A percentile compares a stretch with the other conserved stretches of the same genome.
Conservation (phyloP, 2,113 vertebrate genomes). For the Thermophis baileyi region DNA sequence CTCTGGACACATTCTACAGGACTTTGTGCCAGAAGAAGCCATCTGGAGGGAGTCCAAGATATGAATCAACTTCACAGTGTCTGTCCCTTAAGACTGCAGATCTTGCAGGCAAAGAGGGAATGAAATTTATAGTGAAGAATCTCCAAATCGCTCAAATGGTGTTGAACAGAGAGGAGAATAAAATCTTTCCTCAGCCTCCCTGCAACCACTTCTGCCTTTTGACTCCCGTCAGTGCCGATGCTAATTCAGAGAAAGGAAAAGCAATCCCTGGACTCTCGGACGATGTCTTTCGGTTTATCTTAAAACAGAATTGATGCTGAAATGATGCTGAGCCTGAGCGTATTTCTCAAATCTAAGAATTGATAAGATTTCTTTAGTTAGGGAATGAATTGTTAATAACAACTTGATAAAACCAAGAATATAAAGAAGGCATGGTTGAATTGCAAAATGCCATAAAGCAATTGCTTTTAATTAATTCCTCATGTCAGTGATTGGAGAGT, state of each 20-base stretch:
- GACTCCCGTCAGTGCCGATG: slow-evolving; percentile 36
- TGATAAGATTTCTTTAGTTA: background rate
- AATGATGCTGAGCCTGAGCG: background rate
- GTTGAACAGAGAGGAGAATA: slow-evolving; percentile 65
- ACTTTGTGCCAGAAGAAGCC: slow-evolving; percentile 29
- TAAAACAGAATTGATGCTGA: slow-evolving; percentile 38
- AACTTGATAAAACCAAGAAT: background rate
- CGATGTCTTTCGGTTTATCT: slow-evolving; percentile 66
- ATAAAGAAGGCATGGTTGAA: background rate
- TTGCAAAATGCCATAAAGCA: background rate
- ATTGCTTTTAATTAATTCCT: background rate
- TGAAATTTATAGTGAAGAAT: slow-evolving; percentile 50
- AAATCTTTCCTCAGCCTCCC: slow-evolving; percentile 57
- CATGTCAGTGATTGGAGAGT: background rate
- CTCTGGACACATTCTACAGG: slow-evolving; percentile 70
- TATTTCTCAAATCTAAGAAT: background rate
- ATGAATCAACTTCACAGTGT: slow-evolving; percentile 20
- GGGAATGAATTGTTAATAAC: background rate
- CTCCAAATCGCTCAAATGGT: slow-evolving; percentile 72
- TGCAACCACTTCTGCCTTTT: slow-evolving; percentile 51
- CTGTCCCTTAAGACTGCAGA: slow-evolving; percentile 65
- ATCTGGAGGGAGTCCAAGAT: slow-evolving; percentile 33
- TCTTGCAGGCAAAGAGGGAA: slow-evolving; percentile 43
- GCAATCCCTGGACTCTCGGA: slow-evolving; percentile 72
- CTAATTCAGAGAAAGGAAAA: slow-evolving; percentile 22